phyloP scores from a whole-genome alignment of 2,113 vertebrate genomes.

The Picathartes gymnocephalus region DNA sequence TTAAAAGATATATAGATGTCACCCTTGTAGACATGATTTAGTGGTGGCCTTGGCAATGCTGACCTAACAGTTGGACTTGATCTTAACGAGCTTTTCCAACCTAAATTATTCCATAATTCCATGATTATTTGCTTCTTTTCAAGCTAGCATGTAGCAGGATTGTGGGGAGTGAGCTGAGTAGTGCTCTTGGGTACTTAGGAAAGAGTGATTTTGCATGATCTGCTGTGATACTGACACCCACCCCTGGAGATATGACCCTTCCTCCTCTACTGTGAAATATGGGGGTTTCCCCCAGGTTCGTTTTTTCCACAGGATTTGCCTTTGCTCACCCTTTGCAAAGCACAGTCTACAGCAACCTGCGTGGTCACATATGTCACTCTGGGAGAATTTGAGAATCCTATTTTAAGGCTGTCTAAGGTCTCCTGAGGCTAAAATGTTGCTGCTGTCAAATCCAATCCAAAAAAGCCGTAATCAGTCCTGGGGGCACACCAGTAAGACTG shows the following conservation, averaged over 20 bases:
- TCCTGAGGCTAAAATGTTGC: neutral
- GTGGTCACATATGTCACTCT: rapidly evolving
- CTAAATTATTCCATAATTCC: neutral
- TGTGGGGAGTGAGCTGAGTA: neutral
- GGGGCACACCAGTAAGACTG: neutral
- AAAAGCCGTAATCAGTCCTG: neutral
- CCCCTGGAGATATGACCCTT: neutral
- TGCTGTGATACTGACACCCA: neutral
- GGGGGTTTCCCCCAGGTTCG: neutral
- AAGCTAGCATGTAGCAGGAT: rapidly evolving
- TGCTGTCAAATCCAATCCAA: neutral
- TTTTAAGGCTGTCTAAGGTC: neutral
- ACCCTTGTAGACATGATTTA: neutral
- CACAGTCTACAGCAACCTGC: neutral
- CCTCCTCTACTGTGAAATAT: neutral
- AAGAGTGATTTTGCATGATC: neutral
- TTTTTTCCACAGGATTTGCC: neutral
- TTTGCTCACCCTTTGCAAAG: neutral
- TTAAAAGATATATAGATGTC: neutral
- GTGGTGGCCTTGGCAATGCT: neutral
- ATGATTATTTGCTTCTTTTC: rapidly evolving
- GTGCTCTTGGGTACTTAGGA: neutral
- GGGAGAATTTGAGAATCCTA: rapidly evolving
- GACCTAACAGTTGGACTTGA: neutral
- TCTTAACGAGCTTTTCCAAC: neutral